These are phyloP conservation scores for Etheostoma spectabile DNA, from an alignment of 2,113 vertebrate genomes.

Conservation along the genomic window DNA sequence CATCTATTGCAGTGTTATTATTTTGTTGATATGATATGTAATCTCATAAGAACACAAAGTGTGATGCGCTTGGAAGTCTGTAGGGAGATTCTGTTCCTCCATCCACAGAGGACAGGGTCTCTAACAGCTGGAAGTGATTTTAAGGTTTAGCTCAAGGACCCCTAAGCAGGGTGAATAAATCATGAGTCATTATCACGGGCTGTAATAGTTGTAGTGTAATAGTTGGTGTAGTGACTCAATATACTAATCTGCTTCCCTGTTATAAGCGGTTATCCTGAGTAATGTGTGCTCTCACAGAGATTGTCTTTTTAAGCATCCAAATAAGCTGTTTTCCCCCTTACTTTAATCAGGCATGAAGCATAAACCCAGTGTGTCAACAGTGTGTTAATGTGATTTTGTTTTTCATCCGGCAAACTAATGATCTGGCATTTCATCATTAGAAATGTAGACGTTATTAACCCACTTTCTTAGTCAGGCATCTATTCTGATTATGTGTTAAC, in stretches of 20 bases:
- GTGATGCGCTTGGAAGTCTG: neutral
- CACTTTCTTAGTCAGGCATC: constrained; percentile 50
- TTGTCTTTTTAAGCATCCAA: constrained; percentile 20
- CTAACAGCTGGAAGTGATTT: constrained; percentile 20
- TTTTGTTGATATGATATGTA: neutral
- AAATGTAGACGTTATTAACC: constrained; percentile 66
- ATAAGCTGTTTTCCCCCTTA: neutral
- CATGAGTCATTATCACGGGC: constrained; percentile 22
- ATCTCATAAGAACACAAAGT: neutral
- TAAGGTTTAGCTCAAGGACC: constrained; percentile 39
- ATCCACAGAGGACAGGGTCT: neutral
- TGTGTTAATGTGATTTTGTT: constrained; percentile 22
- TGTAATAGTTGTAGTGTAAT: too few relatives aligned
- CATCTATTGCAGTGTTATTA: neutral
- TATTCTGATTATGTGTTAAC: constrained; percentile 44
- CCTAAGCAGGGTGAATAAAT: constrained; percentile 29
- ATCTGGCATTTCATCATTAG: constrained; percentile 55
- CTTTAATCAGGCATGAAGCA: constrained; percentile 25
- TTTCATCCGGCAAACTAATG: constrained; percentile 22
- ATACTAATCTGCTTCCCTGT: neutral
- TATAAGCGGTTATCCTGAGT: constrained; percentile 19
- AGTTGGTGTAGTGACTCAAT: neutral
- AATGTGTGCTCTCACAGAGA: constrained; percentile 6
- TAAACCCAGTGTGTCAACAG: neutral
- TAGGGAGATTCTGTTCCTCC: neutral